These are phyloP conservation scores for Ridgeia piscesae DNA, from an alignment of 1,140 invertebrate species.

Conservation along the genomic window DNA sequence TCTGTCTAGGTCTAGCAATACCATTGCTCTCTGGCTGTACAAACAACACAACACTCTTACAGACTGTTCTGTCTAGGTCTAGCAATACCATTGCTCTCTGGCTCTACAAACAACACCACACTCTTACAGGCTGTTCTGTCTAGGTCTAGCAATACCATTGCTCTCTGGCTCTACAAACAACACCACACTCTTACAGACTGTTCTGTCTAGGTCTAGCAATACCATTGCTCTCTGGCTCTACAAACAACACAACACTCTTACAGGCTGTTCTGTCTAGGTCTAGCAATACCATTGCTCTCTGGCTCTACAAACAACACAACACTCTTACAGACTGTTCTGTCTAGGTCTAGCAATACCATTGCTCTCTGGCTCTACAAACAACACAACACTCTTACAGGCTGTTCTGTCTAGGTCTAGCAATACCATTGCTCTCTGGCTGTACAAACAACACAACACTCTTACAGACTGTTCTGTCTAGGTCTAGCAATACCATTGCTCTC, in stretches of 20 bases:
- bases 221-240: neutral
- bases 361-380: neutral
- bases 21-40: too few species aligned
- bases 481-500: neutral
- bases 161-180: neutral
- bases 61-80: slow-evolving; percentile 36
- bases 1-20: too few species aligned
- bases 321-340: slow-evolving; percentile 34
- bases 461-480: slow-evolving; percentile 36
- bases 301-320: neutral
- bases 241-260: neutral
- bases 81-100: neutral
- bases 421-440: too few species aligned
- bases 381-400: neutral
- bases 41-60: neutral
- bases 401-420: too few species aligned
- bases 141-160: too few species aligned
- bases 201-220: slow-evolving; percentile 15
- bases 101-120: neutral
- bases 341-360: neutral
- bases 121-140: neutral
- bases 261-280: too few species aligned
- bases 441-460: neutral
- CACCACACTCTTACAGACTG: slow-evolving; percentile 32
- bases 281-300: too few species aligned